Percentiles rank a stretch among this genome's conserved stretches.
phyloP scores from a whole-genome alignment of 2,113 vertebrate species.

The Leptocoma aspasia region DNA sequence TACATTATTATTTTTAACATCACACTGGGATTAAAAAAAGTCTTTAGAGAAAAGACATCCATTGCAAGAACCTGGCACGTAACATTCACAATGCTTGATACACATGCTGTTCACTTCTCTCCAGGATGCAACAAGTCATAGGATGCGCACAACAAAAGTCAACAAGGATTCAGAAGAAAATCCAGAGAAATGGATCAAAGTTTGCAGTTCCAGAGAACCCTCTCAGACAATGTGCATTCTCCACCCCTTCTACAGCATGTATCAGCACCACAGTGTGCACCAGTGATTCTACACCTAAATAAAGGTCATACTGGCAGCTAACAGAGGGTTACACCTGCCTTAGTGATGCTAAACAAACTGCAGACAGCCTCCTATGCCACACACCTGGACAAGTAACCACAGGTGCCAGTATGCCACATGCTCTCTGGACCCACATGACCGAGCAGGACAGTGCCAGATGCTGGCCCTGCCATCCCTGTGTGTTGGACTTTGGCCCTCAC shows the following conservation, averaged over 20 bases:
- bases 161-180: slow-evolving; percentile 21
- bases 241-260: background rate
- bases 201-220: background rate
- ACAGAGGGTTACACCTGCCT: background rate
- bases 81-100: background rate
- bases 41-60: background rate
- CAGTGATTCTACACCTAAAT: background rate
- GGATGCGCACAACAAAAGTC: background rate
- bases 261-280: background rate
- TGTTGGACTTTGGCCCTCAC: background rate
- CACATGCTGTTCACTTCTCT: background rate
- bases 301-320: background rate
- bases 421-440: background rate
- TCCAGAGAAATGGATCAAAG: background rate
- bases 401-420: background rate
- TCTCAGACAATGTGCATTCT: background rate
- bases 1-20: background rate
- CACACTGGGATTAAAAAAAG: background rate
- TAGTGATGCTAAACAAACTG: background rate
- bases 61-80: background rate
- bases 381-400: background rate
- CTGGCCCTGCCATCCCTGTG: background rate
- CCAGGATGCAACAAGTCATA: background rate
- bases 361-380: background rate
- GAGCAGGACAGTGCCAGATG: background rate